A percentile compares a stretch with the other conserved stretches of the same genome.
These are phyloP conservation scores for Aporophyla nigra DNA, from an alignment of 2,888 invertebrate genomes.

Conservation along the genomic window DNA sequence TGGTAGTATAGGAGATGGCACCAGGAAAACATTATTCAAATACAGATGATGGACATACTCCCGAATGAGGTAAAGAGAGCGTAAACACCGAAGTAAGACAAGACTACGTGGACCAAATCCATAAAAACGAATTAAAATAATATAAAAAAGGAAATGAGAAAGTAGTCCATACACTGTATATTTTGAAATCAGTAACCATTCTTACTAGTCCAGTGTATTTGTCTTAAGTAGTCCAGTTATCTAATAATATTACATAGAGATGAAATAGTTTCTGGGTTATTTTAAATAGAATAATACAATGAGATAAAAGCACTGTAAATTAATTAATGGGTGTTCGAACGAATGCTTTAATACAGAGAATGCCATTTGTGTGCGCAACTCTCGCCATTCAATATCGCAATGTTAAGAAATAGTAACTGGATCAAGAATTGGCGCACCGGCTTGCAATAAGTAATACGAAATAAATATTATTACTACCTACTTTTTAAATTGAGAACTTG, in stretches of 20 bases:
- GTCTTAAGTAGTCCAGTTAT: neutral
- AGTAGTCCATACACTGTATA: neutral
- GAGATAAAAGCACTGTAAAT: conserved; percentile 48
- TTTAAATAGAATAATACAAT: conserved; percentile 12
- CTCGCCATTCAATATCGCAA: conserved; percentile 83
- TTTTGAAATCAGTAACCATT: conserved; percentile 10
- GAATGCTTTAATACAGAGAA: conserved; percentile 74
- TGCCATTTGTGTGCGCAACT: conserved; percentile 79
- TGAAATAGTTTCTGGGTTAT: neutral
- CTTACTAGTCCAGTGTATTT: neutral
- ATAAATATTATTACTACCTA: conserved; percentile 71
- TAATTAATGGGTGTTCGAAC: conserved; percentile 67
- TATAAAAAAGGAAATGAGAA: neutral
- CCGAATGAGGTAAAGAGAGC: neutral
- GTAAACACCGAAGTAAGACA: neutral
- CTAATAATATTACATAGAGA: neutral
- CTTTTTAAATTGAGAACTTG: conserved; percentile 45
- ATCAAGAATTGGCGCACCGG: conserved; percentile 80
- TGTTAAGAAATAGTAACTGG: conserved; percentile 85
- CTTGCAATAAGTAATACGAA: conserved; percentile 75
- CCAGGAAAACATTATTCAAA: neutral
- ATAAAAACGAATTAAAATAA: neutral
- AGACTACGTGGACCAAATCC: neutral
- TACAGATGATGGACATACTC: neutral
- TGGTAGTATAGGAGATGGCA: neutral